Conservation (phyloP, 2,888 invertebrate genomes). For the Lottia scabra region DNA sequence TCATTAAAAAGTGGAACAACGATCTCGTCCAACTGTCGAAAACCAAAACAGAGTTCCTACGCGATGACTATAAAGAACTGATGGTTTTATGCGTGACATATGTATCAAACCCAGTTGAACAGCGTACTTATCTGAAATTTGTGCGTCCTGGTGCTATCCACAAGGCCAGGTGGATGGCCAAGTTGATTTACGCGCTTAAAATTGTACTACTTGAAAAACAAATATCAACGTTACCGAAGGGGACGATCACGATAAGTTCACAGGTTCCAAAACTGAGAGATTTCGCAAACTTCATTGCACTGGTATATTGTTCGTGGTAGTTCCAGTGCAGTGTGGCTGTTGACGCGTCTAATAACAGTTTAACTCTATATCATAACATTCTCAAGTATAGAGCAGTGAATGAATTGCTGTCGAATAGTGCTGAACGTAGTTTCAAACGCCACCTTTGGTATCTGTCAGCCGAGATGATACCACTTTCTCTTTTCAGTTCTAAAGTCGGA, state of each 20-base stretch:
- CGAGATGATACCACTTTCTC: too few relatives aligned
- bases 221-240: background rate
- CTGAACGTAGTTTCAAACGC: too few relatives aligned
- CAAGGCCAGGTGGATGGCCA: background rate
- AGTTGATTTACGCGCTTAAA: background rate
- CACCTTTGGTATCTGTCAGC: too few relatives aligned
- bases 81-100: background rate
- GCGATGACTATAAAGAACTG: background rate
- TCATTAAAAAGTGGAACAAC: background rate
- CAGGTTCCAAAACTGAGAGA: background rate
- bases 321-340: background rate
- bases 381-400: background rate
- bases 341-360: background rate
- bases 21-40: background rate
- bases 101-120: background rate
- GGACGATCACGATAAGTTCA: background rate
- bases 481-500: too few relatives aligned
- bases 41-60: background rate
- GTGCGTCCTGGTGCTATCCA: background rate
- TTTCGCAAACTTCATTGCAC: background rate
- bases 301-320: background rate
- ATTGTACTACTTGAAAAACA: background rate
- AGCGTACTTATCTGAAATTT: background rate
- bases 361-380: background rate
- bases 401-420: too few relatives aligned